These are phyloP conservation scores for Pollimyrus isidori DNA, from an alignment of 2,113 vertebrate genomes.

Conservation along the genomic window DNA sequence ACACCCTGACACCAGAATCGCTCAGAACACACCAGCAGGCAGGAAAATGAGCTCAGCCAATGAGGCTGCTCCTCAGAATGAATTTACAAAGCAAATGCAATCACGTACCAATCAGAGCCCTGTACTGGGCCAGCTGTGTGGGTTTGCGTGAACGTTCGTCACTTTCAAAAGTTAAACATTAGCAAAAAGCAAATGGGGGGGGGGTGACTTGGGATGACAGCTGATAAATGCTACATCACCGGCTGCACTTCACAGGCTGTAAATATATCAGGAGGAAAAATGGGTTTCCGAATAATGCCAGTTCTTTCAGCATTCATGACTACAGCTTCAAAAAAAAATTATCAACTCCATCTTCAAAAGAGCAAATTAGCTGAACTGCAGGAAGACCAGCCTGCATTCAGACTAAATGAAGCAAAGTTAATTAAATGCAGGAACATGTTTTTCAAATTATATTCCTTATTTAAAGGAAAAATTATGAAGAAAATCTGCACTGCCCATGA, in stretches of 20 bases:
- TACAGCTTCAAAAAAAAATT: background rate
- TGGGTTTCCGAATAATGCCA: background rate
- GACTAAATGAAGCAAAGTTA: background rate
- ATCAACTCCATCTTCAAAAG: constrained; percentile 4
- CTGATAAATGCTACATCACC: background rate
- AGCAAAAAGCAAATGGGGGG: background rate
- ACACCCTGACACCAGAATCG: background rate
- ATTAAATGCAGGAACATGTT: background rate
- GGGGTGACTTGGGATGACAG: background rate
- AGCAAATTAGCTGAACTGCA: background rate
- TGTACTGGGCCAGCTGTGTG: background rate
- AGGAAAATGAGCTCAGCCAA: background rate
- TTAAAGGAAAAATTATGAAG: background rate
- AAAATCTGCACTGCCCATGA: background rate
- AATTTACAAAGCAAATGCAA: background rate
- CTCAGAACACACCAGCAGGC: background rate
- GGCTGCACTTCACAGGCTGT: background rate
- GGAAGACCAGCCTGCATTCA: background rate
- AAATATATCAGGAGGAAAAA: background rate
- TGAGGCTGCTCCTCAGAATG: background rate
- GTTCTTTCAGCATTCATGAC: background rate
- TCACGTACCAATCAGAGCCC: background rate
- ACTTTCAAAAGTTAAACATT: background rate
- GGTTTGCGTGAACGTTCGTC: background rate
- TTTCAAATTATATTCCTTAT: background rate